Evolutionary conservation across 2,113 vertebrate genomes (phyloP), one percentile per base, ranked within the genome.

Genomic region (Ancistrus triradiatus): DNA sequence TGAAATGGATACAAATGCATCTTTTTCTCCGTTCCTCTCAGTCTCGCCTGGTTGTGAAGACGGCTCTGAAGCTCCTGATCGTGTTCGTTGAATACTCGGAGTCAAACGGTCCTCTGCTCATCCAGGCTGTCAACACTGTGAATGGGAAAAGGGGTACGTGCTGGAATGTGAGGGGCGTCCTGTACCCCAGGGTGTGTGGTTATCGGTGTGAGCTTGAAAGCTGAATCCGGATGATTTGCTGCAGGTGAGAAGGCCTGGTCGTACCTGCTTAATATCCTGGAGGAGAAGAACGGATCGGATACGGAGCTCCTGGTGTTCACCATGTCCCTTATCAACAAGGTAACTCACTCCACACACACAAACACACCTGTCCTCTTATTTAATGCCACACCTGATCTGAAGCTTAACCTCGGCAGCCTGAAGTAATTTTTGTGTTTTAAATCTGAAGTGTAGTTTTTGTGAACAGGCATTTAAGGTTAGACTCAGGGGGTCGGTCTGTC

Each of bases 11-110:
- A 19, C 9, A 67, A 48, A 13, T 19, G 6, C 19, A 22, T 28
- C 4, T 53, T 6, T 49, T 11, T 76, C 31, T 74, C 14, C 72
- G 14, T 62, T 64, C 51, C 6, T 31, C 59, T 44, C 52, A 98
- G 96, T 97, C 92, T 56, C 95, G 95, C 28, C 80, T 98, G 74
- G 91, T 98, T 79, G 93, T 96, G 78, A 98, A 98, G 80, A 97
- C 89, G 0, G 85, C 93, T 0, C 86, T 98, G 79, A 98, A 98
- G 84, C 90, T 98, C 63, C 91, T 98, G 67, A 92, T 98, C 24
- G 93, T 98, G 65, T 98, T 97, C 1, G 94, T 97, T 50, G 96
- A 98, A 60, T 98, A 95, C 70, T 81, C 88, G 0, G 95, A 97
- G 65, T 84, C 80, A 69, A 98, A 98, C 0, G 89, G 91, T 4